Evolutionary conservation across 2,797 vertebrate genomes (phyloP).

Genomic region (Galagoides demidoff): DNA sequence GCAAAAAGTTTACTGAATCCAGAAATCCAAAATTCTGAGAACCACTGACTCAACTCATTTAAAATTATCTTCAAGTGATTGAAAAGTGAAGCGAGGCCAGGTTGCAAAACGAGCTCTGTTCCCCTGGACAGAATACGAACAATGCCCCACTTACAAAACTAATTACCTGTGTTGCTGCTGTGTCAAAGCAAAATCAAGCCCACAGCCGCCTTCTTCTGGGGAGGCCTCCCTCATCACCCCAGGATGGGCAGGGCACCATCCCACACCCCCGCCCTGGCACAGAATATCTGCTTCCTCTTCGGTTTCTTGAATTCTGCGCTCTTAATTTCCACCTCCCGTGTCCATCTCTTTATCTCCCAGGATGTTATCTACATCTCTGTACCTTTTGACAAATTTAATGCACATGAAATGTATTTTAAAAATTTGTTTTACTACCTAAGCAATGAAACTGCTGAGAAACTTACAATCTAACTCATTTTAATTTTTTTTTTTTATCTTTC

Average conservation of each 20-base stretch:
- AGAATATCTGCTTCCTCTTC: neutral
- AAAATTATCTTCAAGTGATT: neutral
- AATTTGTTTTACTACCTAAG: neutral
- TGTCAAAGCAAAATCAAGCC: neutral
- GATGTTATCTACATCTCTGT: neutral
- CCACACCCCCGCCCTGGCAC: too few species aligned
- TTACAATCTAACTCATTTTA: neutral
- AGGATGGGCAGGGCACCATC: fast-evolving
- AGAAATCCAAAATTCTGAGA: neutral
- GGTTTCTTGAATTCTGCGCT: neutral
- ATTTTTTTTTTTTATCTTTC: constrained; percentile 40
- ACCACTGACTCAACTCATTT: neutral
- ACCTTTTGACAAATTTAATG: neutral
- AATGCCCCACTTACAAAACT: neutral
- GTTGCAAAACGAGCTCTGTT: neutral
- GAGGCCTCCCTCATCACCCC: neutral
- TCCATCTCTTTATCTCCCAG: neutral
- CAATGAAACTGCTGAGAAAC: constrained; percentile 21
- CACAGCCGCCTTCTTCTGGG: fast-evolving
- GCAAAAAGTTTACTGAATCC: neutral
- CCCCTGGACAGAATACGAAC: neutral
- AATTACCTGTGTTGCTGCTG: neutral
- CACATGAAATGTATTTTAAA: neutral
- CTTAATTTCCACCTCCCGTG: neutral
- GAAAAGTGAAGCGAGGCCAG: neutral